Percentiles rank a stretch among this genome's conserved stretches.
Evolutionary conservation across 1,140 invertebrate species (phyloP).

Genomic region (Papilio glaucus): DNA sequence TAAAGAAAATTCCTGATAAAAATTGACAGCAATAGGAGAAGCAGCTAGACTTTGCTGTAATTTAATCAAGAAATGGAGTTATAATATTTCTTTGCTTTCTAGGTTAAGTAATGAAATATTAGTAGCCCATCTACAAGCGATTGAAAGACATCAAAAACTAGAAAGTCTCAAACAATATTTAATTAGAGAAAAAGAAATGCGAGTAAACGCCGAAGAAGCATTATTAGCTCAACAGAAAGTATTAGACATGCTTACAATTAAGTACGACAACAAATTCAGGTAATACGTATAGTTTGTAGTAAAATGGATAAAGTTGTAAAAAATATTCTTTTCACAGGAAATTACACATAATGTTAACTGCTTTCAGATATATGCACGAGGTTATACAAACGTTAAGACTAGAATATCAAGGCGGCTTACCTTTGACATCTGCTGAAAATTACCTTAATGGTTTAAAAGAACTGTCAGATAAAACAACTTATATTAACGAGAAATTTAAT

Average conservation of each 20-base stretch:
- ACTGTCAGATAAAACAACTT: slow-evolving; percentile 55
- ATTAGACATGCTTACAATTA: slow-evolving; percentile 66
- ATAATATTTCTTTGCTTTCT: slow-evolving; percentile 39
- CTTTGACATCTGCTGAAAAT: slow-evolving; percentile 68
- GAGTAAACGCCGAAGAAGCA: slow-evolving; percentile 69
- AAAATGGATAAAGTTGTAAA: slow-evolving; percentile 13
- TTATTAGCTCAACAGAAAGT: slow-evolving; percentile 66
- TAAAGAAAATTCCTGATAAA: no score
- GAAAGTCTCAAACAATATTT: slow-evolving; percentile 65
- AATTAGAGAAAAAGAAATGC: slow-evolving; percentile 69
- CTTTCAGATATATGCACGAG: slow-evolving; percentile 70
- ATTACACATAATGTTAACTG: background rate
- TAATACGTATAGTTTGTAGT: slow-evolving; percentile 43
- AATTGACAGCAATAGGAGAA: no score
- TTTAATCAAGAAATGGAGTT: background rate
- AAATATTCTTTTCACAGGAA: no score
- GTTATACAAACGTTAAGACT: slow-evolving; percentile 67
- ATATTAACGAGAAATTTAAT: slow-evolving; percentile 59
- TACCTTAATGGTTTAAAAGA: slow-evolving; percentile 66
- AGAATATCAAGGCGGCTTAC: slow-evolving; percentile 76
- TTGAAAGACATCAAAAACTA: slow-evolving; percentile 69
- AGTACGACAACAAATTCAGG: slow-evolving; percentile 75
- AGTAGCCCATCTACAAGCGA: slow-evolving; percentile 70
- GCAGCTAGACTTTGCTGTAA: no score
- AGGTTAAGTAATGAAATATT: slow-evolving; percentile 78